Evolutionary conservation across 2,113 vertebrate genomes (phyloP), one percentile per base, ranked within the genome.

Genomic region (Ranitomeya variabilis): DNA sequence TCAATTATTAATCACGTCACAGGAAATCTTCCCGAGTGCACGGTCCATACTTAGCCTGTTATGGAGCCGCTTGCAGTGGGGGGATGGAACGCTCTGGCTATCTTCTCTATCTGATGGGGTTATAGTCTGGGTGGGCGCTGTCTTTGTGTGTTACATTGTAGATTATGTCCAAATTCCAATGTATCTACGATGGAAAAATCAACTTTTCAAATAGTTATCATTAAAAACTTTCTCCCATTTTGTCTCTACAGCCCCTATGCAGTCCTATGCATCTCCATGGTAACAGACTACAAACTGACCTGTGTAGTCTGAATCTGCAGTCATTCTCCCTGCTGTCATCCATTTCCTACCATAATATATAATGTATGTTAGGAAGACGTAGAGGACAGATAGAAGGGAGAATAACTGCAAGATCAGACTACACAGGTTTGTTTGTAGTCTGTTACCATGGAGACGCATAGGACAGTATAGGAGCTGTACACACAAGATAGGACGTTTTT

Each of bases 1-100:
- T 83, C 62, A 67, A 67, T 83, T 67, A 67, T 67, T 82, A 64
- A 64, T 66, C 37, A 8, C 26, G 37, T 83, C 31, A n/a, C 21
- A 21, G 57, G 59, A 52, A 83, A 51, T 45, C 60, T 52, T 82
- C 37, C 59, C 21, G 26, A 80, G 45, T 15, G n/a, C 45, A 55
- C 51, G 14, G 52, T 4, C 45, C 51, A 18, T 23, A 54, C 8
- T 37, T 37, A 14, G 73, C 74, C 74, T n/a, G 74, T 9, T 7
- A 76, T 8, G 15, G 7, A 9, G 73, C 15, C 14, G 13, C 18
- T 12, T 4, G 55, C 45, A 18, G 21, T n/a, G 26, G 23, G 80
- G 80, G 18, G 18, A 7, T 18, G 60, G 19, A 18, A 2, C 31
- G 18, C 54, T 45, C 16, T 66, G 59, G 51, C 80, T 66, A 31